Conservation (phyloP, 2,113 vertebrate species). For the Carettochelys insculpta region DNA sequence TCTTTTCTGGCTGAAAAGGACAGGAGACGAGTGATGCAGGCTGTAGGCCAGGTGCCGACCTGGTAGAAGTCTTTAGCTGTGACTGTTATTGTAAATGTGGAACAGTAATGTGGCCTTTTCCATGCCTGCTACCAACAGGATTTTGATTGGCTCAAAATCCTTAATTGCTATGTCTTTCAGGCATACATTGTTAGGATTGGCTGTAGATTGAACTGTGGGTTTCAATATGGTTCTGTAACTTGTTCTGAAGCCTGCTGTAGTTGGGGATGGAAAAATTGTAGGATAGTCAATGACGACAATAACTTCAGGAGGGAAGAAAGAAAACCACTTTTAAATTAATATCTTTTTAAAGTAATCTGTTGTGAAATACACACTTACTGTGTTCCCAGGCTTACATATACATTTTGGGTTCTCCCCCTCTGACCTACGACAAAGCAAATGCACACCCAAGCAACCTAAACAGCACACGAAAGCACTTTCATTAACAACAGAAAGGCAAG, state of each 20-base stretch:
- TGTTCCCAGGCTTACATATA: neutral
- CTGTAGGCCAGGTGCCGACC: neutral
- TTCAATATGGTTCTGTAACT: too few species aligned
- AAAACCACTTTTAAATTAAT: too few species aligned
- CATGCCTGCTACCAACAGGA: neutral
- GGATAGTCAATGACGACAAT: neutral
- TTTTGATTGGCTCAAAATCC: neutral
- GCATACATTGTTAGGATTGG: too few species aligned
- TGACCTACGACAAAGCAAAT: too few species aligned
- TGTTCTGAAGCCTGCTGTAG: too few species aligned
- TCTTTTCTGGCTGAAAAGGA: neutral
- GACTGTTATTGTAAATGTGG: neutral
- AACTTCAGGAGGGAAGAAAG: neutral
- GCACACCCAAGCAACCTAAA: neutral
- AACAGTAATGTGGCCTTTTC: neutral
- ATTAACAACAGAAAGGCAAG: neutral
- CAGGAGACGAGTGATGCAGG: neutral
- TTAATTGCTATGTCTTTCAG: neutral
- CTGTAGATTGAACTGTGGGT: too few species aligned
- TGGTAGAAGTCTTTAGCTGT: neutral
- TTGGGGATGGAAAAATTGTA: neutral
- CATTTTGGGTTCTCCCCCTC: neutral
- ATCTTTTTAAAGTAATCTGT: fast-evolving
- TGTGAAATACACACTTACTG: neutral
- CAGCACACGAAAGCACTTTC: neutral